Evolutionary conservation across 2,113 vertebrate genomes (phyloP), one percentile per base, ranked within the genome.

Genomic region (Kryptolebias marmoratus): DNA sequence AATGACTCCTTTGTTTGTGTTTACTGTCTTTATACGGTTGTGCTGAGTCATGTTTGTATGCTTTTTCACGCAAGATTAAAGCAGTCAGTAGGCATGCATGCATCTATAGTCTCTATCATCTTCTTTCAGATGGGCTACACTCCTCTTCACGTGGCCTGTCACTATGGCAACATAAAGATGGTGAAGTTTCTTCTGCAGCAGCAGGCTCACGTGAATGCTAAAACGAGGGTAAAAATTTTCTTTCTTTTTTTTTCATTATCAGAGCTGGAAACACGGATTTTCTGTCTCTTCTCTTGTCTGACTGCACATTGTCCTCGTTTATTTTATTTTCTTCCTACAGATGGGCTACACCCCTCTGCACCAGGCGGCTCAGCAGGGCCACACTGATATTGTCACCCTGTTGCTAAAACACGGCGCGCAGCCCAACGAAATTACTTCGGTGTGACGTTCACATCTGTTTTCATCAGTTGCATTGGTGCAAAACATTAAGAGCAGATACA

Each of bases 121-220:
- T 55, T 53, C 0, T 93, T 83, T 71, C 90, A 99, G 98, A 97
- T 97, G 96, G 97, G 98, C 52, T 99, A 98, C 65, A 98, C 97
- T 1, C 96, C 98, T 0, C 93, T 99, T 79, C 97, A 99, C 0
- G 96, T 99, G 90, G 96, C 96, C 77, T 96, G 96, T 90, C 98
- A 99, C 79, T 99, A 98, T 2, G 98, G 98, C 66, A 99, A 99
- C 90, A 96, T 98, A 93, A 98, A 97, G 86, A 92, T 99, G 93
- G 98, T 97, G 85, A 99, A 98, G 92, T 99, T 98, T 70, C 92
- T 99, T 59, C 92, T 99, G 60, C 97, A 98, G 84, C 96, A 98
- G 69, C 95, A 98, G 68, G 97, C 95, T 1, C 94, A 97, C 0
- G 97, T 97, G 76, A 99, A 98, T 57, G 93, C 96, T 83, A 97